These are phyloP conservation scores for Andrena flavipes DNA, from an alignment of 2,888 invertebrate genomes.

Conservation along the genomic window DNA sequence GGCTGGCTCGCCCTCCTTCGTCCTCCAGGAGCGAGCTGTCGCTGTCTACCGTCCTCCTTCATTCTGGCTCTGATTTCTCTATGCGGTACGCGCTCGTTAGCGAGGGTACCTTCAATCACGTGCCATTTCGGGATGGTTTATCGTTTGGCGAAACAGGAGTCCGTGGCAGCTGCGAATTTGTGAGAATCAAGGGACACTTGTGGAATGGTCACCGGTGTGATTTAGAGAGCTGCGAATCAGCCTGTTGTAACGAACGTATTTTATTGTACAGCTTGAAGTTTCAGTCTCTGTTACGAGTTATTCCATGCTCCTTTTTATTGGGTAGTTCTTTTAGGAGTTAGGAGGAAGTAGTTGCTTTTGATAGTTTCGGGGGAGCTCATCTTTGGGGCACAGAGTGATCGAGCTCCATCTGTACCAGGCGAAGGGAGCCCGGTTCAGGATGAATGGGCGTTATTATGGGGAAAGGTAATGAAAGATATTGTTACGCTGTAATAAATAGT, in stretches of 20 bases:
- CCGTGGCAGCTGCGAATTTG: no score
- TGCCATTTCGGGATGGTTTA: background rate
- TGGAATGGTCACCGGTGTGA: no score
- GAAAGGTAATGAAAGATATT: slow-evolving; percentile 60
- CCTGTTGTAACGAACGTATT: no score
- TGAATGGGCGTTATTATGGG: slow-evolving; percentile 56
- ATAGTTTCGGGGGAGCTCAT: background rate
- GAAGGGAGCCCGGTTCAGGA: slow-evolving; percentile 16
- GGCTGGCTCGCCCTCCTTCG: slow-evolving; percentile 53
- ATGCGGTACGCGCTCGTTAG: slow-evolving; percentile 8
- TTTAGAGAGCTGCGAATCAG: no score
- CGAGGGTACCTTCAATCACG: background rate
- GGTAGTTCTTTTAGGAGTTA: no score
- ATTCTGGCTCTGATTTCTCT: slow-evolving; percentile 40
- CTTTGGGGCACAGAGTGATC: background rate
- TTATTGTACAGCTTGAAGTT: no score
- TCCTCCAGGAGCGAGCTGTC: slow-evolving; percentile 59
- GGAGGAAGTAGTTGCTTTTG: no score
- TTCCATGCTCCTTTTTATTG: no score
- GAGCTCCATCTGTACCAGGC: slow-evolving; percentile 2
- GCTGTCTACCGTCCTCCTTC: slow-evolving; percentile 67
- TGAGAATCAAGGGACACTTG: no score
- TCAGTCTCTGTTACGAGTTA: no score
- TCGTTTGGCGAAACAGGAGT: background rate
- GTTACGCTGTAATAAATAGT: slow-evolving; percentile 57